Evolutionary conservation across 2,113 vertebrate species (phyloP), one percentile per base, ranked within the genome.

Genomic region (Bothrops jararaca): DNA sequence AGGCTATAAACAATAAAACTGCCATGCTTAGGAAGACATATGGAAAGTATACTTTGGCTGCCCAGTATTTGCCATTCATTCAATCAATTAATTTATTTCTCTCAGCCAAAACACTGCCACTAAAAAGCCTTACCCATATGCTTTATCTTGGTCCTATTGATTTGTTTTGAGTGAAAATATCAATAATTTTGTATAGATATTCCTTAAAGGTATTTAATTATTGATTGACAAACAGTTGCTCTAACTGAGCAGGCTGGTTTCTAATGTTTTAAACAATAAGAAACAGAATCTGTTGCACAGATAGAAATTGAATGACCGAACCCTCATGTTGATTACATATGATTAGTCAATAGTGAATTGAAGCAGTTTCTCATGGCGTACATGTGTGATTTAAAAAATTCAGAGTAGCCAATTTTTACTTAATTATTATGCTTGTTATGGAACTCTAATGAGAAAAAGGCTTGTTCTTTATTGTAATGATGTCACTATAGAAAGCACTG

Each of bases 181-280:
- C 99, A 98, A 99, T 99, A 99, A 96, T 96, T 97, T 98, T 97
- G 94, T 98, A 98, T 98, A 97, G 98, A 98, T 98, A 96, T 97
- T 97, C 97, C 98, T 97, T 98, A 97, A 98, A 98, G 98, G 98
- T 98, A 96, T 97, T 98, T 98, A 98, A 97, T 98, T 98, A 99
- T 99, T 99, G 98, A 99, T 98, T 97, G 97, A 94, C 95, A 97
- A 97, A 97, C 95, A 97, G 97, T 98, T 96, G 98, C 97, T 97
- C 96, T 96, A 97, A 94, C 97, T 95, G 97, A 98, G 98, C 97
- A 98, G 97, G 98, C 98, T 97, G 97, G 97, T 97, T 97, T 97
- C 97, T 95, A 95, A 95, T 97, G 96, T 95, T 97, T 96, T 97
- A 97, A 97, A 97, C 86, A 96, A 98, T 96, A 96, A 98, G 96